phyloP scores from a whole-genome alignment of 2,797 vertebrate genomes.

The Denticeps clupeoides region DNA sequence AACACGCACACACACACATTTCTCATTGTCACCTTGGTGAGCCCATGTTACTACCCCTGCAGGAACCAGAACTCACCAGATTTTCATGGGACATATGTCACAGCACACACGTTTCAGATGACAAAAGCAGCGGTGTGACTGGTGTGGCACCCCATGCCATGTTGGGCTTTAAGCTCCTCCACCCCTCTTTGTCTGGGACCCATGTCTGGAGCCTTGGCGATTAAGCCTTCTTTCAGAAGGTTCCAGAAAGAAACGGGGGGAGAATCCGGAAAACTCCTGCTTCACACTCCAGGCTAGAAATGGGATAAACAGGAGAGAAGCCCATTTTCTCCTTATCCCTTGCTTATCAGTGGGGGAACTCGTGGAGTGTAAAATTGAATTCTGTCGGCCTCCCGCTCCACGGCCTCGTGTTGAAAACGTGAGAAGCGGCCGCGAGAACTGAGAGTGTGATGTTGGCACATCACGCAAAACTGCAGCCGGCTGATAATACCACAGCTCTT shows the following conservation, averaged over 20 bases:
- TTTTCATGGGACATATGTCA: conserved; percentile 22
- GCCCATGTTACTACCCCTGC: conserved; percentile 20
- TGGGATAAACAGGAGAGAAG: conserved; percentile 3
- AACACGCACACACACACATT: conserved; percentile 10
- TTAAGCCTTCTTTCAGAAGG: conserved; percentile 23
- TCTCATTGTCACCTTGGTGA: conserved; percentile 22
- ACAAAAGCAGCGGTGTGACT: not conserved
- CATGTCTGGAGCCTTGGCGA: conserved; percentile 7
- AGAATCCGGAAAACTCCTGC: conserved; percentile 19
- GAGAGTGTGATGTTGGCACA: conserved; percentile 23
- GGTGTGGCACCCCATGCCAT: not conserved
- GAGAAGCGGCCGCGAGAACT: conserved; percentile 15
- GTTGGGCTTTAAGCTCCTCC: conserved; percentile 9
- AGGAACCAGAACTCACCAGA: conserved; percentile 19
- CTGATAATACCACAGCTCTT: conserved; percentile 11
- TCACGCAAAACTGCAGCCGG: conserved; percentile 8
- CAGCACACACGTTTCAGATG: conserved; percentile 22
- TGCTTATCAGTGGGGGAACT: conserved; percentile 40
- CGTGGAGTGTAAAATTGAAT: conserved; percentile 55
- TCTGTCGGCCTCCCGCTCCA: conserved; percentile 25
- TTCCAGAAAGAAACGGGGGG: conserved; percentile 9
- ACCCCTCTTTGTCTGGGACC: conserved; percentile 19
- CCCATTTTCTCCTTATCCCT: conserved; percentile 18
- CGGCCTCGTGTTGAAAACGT: conserved; percentile 17
- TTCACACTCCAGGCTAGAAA: conserved; percentile 22